Evolutionary conservation across 2,113 vertebrate genomes (phyloP).

Genomic region (Misgurnus anguillicaudatus): DNA sequence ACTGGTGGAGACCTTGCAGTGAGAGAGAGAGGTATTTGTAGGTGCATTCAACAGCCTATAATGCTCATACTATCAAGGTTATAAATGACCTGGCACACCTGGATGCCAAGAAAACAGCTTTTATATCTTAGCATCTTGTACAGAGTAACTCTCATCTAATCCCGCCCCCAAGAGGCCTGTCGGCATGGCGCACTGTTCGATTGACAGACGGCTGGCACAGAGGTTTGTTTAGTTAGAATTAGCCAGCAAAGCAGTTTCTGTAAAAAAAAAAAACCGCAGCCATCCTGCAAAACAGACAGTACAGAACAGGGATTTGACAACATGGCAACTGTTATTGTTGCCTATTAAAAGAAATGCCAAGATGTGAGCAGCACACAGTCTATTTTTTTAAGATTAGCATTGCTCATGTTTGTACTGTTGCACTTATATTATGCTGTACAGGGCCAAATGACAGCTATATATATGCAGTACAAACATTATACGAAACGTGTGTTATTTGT

Average conservation of each 20-base stretch:
- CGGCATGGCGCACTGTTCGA: conserved; percentile 25
- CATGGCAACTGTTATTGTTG: neutral
- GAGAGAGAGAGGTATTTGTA: neutral
- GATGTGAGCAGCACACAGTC: neutral
- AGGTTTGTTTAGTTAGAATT: neutral
- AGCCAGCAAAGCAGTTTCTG: conserved; percentile 27
- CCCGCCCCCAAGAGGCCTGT: conserved; percentile 28
- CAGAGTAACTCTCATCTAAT: neutral
- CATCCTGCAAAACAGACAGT: conserved; percentile 7
- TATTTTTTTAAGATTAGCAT: no score
- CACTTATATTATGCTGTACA: no score
- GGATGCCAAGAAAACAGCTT: conserved; percentile 26
- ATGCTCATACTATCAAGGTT: conserved; percentile 2
- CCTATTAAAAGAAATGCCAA: neutral
- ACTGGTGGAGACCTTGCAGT: neutral
- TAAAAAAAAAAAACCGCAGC: conserved; percentile 16
- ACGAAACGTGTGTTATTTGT: no score
- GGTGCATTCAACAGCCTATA: neutral
- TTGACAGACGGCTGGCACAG: conserved; percentile 38
- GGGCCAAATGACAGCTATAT: no score
- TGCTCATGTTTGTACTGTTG: no score
- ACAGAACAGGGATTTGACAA: conserved; percentile 6
- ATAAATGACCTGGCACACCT: conserved; percentile 34
- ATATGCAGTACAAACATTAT: no score
- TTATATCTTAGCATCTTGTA: conserved; percentile 30